Conservation (phyloP, 2,888 invertebrate genomes). For the Megamerina dolium region DNA sequence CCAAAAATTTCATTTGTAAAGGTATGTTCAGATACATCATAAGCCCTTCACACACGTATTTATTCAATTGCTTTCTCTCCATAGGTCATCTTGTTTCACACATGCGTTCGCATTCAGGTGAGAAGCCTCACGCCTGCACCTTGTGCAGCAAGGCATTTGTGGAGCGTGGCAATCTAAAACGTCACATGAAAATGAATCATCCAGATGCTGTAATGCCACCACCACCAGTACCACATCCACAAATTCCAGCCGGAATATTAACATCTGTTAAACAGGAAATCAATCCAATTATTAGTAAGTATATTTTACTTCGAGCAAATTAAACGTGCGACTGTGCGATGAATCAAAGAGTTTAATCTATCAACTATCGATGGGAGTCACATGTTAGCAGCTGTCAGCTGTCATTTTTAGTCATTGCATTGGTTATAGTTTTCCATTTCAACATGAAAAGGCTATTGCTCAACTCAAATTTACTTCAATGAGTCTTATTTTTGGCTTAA, state of each 20-base stretch:
- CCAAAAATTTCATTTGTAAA: constrained; percentile 83
- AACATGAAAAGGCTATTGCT: too few species aligned
- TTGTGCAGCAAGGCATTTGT: constrained; percentile 74
- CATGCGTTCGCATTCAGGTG: constrained; percentile 67
- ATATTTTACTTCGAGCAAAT: not conserved
- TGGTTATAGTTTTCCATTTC: too few species aligned
- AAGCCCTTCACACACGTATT: not conserved
- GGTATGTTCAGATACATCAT: constrained; percentile 48
- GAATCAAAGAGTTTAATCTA: too few species aligned
- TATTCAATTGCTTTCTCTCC: not conserved
- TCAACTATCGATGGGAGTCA: too few species aligned
- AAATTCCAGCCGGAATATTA: constrained; percentile 46
- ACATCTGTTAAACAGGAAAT: constrained; percentile 47
- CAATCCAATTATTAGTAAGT: constrained; percentile 48
- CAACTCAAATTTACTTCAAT: too few species aligned
- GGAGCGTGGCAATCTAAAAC: constrained; percentile 70
- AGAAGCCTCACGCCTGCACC: constrained; percentile 57
- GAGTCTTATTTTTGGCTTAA: too few species aligned
- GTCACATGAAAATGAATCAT: constrained; percentile 68
- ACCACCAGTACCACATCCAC: constrained; percentile 46
- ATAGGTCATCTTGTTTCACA: constrained; percentile 71
- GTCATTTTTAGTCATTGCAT: too few species aligned
- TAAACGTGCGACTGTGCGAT: too few species aligned
- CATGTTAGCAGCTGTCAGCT: too few species aligned
- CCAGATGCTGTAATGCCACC: constrained; percentile 52